phyloP scores from a whole-genome alignment of 2,888 invertebrate species.

The Dolomedes plantarius region DNA sequence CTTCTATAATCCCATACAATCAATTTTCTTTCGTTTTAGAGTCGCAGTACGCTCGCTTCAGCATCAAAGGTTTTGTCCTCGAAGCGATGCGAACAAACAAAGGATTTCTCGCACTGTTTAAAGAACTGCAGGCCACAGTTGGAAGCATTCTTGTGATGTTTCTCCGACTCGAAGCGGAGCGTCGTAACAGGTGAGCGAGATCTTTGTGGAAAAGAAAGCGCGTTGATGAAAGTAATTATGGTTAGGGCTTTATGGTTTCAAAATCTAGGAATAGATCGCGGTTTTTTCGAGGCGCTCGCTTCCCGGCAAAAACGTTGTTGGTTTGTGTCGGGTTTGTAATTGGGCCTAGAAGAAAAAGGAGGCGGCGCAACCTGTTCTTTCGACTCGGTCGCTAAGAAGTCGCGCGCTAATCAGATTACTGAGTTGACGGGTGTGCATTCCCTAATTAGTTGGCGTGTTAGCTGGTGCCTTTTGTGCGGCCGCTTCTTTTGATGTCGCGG shows the following conservation, averaged over 20 bases:
- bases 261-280: neutral
- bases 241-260: neutral
- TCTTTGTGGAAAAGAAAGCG: neutral
- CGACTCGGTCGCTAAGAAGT: neutral
- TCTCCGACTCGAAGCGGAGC: neutral
- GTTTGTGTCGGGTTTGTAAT: neutral
- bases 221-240: neutral
- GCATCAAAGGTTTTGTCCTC: conserved; percentile 6
- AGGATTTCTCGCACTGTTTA: neutral
- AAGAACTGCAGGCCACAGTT: neutral
- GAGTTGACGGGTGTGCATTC: neutral
- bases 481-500: conserved; percentile 6
- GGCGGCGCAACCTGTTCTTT: neutral
- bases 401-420: neutral
- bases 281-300: neutral
- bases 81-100: neutral
- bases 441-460: conserved; percentile 9
- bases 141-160: neutral
- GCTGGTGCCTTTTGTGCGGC: neutral
- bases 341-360: neutral
- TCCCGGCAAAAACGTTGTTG: neutral
- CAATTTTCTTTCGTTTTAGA: conserved; percentile 6
- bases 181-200: neutral
- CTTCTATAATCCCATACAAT: neutral
- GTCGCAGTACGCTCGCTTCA: neutral